Evolutionary conservation across 1,140 invertebrate genomes (phyloP).

Genomic region (Euura lappo): DNA sequence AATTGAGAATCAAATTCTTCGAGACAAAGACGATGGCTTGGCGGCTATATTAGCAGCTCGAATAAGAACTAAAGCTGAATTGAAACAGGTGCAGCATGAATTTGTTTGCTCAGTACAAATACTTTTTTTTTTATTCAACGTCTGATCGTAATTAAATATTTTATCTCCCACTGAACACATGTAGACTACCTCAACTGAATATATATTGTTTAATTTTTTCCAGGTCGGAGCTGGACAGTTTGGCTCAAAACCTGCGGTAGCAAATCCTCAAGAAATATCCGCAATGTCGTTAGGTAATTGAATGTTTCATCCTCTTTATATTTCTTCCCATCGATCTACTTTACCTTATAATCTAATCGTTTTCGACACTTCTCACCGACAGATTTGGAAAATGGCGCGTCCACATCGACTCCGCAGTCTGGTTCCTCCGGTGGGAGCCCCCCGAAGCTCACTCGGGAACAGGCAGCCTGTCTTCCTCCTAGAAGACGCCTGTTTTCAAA

Average conservation of each 20-base stretch:
- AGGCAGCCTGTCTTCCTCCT: constrained; percentile 45
- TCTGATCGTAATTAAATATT: background rate
- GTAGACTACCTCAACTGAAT: background rate
- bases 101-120: background rate
- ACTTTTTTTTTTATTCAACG: background rate
- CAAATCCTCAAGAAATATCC: constrained; percentile 36
- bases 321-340: no score
- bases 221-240: constrained; percentile 50
- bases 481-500: constrained; percentile 59
- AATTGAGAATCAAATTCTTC: constrained; percentile 51
- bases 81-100: constrained; percentile 68
- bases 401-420: constrained; percentile 50
- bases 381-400: constrained; percentile 47
- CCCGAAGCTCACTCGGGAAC: constrained; percentile 61
- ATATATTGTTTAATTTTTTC: background rate
- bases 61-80: constrained; percentile 81
- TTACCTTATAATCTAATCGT: no score
- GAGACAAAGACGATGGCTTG: constrained; percentile 61
- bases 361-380: no score
- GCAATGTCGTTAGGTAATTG: constrained; percentile 44
- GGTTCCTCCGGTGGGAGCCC: constrained; percentile 55
- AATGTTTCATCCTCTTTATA: background rate
- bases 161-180: background rate
- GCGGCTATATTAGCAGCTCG: constrained; percentile 68
- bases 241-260: constrained; percentile 34